Evolutionary conservation across 1,140 invertebrate genomes (phyloP), one percentile per base, ranked within the genome.

Genomic region (Caenorhabditis latens): DNA sequence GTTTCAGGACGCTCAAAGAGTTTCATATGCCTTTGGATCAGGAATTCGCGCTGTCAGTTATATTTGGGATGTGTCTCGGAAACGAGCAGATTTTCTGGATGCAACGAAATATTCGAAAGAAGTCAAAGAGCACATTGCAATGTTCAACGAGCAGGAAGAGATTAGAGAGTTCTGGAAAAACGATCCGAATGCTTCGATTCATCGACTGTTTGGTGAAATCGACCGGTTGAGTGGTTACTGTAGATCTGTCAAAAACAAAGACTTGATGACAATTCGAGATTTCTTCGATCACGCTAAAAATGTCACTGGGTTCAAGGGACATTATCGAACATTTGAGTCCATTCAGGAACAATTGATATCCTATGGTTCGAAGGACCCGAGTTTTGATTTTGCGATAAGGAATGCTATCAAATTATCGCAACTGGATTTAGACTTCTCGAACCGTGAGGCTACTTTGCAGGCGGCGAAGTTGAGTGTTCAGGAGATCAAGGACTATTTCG

Each of bases 401-500:
- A 65, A 40, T 16, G 8, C 24, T 65, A 24, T 40, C 32, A 9
- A 65, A 1, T 13, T 65, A 40, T 13, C 9, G 11, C 24, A 65
- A 11, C 61, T 65, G 9, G 8, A n/a, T 32, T 40, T 65, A 24
- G 61, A 65, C 16, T 65, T 65, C 19, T 2, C 61, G 2, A 40
- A 40, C 40, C 8, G 11, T 24, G 13, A 65, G 9, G 24, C 9
- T 13, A 24, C 32, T 40, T 65, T 65, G 16, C 24, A 14, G 3
- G 61, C 61, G 32, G 61, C 61, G 9, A 40, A 32, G 11, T 32
- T 40, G 32, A 65, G 61, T 65, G 9, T 40, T 40, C 4, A 40
- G 24, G 24, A 65, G 7, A 65, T 65, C 16, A 65, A 65, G 32
- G 61, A 65, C 8, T 65, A 65, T 65, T 65, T 65, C 11, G 61